Evolutionary conservation across 2,113 vertebrate species (phyloP).

Genomic region (Semnopithecus entellus): DNA sequence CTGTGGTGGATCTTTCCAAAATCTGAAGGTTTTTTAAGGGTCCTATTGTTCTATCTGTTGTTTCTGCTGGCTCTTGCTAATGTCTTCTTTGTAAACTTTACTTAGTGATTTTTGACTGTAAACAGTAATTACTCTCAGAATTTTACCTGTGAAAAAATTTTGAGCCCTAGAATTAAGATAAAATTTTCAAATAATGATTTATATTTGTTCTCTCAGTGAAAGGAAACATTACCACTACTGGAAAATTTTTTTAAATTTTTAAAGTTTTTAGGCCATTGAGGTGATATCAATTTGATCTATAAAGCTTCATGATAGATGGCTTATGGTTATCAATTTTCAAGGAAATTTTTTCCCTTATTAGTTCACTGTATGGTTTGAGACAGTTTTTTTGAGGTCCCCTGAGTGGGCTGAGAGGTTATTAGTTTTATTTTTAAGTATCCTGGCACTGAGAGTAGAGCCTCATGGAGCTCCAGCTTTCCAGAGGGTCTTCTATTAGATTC

Average conservation of each 20-base stretch:
- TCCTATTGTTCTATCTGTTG: constrained; percentile 17
- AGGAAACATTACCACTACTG: background rate
- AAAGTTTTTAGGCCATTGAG: background rate
- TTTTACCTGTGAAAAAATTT: constrained; percentile 29
- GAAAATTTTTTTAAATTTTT: background rate
- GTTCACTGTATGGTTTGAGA: background rate
- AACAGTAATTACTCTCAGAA: background rate
- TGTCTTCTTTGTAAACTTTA: background rate
- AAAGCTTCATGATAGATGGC: background rate
- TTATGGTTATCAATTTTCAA: constrained; percentile 31
- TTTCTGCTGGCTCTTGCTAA: background rate
- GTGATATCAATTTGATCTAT: background rate
- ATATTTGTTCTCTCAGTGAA: background rate
- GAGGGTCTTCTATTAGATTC: background rate
- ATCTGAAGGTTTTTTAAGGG: background rate
- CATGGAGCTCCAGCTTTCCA: background rate
- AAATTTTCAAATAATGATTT: constrained; percentile 28
- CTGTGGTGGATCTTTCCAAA: background rate
- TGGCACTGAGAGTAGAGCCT: background rate
- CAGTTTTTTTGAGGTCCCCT: background rate
- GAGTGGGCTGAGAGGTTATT: background rate
- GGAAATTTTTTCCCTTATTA: background rate
- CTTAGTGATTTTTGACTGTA: background rate
- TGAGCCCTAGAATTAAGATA: background rate
- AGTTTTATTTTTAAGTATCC: background rate